Conservation (phyloP, 2,113 vertebrate genomes). For the Bostrychus sinensis region DNA sequence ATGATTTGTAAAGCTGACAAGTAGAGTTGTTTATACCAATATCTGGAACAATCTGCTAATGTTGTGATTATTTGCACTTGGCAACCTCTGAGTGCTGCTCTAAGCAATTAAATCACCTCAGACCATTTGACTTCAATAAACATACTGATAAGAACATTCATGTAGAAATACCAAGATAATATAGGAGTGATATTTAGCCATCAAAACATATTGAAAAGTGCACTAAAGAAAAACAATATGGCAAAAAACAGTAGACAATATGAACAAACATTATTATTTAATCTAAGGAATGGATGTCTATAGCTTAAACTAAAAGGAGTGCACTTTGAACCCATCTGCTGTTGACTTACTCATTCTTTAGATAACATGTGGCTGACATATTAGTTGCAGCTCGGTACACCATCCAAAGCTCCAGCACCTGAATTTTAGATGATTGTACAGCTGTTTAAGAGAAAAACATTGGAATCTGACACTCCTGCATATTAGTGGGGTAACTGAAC, state of each 20-base stretch:
- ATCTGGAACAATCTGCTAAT: constrained; percentile 42
- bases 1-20: constrained; percentile 28
- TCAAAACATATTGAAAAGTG: constrained; percentile 1
- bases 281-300: constrained; percentile 29
- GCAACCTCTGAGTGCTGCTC: constrained; percentile 28
- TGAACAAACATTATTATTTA: background rate
- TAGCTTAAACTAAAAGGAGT: constrained; percentile 47
- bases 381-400: constrained; percentile 54
- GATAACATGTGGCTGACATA: constrained; percentile 69
- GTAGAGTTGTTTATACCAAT: constrained; percentile 31
- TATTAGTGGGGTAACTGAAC: constrained; percentile 46
- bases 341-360: constrained; percentile 70
- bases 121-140: constrained; percentile 21
- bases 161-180: constrained; percentile 14
- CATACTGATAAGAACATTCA: constrained; percentile 25
- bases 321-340: constrained; percentile 69
- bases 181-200: background rate
- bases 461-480: constrained; percentile 63
- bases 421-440: constrained; percentile 66
- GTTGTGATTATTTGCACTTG: constrained; percentile 42
- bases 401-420: constrained; percentile 67
- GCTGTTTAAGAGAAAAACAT: constrained; percentile 61
- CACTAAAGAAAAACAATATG: background rate
- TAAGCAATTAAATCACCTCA: constrained; percentile 26
- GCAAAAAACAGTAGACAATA: background rate